Base-by-base conservation (phyloP, 2,113 vertebrate genomes). In the Catharus fuscescens region DNA sequence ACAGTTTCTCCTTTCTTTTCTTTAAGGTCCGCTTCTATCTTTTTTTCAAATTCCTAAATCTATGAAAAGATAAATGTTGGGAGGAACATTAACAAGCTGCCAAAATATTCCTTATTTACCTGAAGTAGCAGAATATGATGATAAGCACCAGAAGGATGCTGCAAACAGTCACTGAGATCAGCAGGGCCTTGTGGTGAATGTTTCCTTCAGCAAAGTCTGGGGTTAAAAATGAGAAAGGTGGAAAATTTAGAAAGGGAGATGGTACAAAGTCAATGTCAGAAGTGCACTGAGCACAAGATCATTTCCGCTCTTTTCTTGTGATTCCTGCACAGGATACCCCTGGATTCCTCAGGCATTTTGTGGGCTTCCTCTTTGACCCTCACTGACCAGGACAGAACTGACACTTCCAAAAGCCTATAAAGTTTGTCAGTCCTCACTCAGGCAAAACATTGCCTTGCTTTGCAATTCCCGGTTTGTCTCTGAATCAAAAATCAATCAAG, bases 41-140 rank as follows among this genome's bases (percentile, higher is more conserved):
- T 38, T 67, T 62, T 74, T 79, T 59, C 40, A 28, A 80, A 73
- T 13, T 40, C 26, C 8, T 31, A 36, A 25, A 18, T 40, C 19
- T 13, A 48, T 32, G 40, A 52, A 59, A 57, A 59, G 9, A 81
- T 53, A 21, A 76, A 61, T 7, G 10, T 70, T 59, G 64, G 32
- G 8, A 86, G 26, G 25, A 92, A 56, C 18, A 80, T 19, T 62
- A 54, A 77, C 6, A 34, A 90, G 14, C 29, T n/a, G 8, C 17
- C 29, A 52, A 62, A 50, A 8, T 29, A 52, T 19, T 72, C 6
- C 18, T 89, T 50, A 92, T 95, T 98, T 98, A 99, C 99, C 99
- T 99, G 98, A 99, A 98, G 97, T 99, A 99, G 97, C 98, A 99
- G 98, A 99, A 98, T 83, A 99, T 93, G 89, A 99, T 98, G 82